phyloP scores from a whole-genome alignment of 2,797 vertebrate species.

The Pseudocheirus occidentalis region DNA sequence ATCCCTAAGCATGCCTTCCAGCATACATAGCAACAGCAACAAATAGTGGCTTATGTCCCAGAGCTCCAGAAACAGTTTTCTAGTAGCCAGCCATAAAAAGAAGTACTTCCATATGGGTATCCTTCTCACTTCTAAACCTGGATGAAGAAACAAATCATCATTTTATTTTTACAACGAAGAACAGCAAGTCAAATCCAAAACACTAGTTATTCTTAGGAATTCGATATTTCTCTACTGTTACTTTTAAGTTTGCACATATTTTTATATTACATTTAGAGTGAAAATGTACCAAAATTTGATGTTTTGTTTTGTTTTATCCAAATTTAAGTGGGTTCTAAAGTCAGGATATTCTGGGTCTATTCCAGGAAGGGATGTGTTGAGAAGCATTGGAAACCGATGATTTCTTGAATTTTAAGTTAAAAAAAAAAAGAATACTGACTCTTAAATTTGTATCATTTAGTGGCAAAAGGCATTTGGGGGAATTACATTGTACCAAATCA shows the following conservation, averaged over 20 bases:
- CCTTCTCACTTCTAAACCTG: background rate
- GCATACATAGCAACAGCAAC: conserved; percentile 1
- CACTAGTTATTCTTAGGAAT: background rate
- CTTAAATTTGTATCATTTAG: background rate
- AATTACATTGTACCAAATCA: background rate
- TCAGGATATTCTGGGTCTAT: background rate
- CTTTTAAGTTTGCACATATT: background rate
- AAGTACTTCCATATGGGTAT: background rate
- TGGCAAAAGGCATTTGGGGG: background rate
- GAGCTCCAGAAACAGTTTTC: background rate
- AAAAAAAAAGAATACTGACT: background rate
- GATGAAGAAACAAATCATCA: background rate
- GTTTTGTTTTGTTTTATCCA: background rate
- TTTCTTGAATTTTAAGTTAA: background rate
- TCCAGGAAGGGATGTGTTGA: background rate
- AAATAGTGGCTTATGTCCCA: background rate
- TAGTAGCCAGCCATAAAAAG: background rate
- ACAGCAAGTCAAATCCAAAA: background rate
- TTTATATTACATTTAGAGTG: background rate
- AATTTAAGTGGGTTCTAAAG: background rate
- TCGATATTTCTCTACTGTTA: background rate
- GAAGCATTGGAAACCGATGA: background rate
- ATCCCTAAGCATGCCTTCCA: background rate
- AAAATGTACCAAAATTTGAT: background rate
- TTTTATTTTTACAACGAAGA: background rate